Evolutionary conservation across 1,140 invertebrate species (phyloP).

Genomic region (Drosophila takahashii): DNA sequence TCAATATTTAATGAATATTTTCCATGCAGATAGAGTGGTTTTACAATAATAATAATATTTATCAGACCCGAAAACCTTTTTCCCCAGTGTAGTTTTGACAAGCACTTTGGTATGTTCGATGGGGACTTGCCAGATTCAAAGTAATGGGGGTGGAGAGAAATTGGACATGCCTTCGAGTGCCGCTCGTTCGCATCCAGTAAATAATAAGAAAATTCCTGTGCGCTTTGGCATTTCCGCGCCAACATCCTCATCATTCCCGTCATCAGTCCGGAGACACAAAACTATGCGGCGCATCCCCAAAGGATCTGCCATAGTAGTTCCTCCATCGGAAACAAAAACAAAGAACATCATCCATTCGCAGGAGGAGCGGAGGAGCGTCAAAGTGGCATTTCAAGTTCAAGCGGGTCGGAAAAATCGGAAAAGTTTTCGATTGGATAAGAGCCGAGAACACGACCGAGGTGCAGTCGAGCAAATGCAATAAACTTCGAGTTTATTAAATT

Average conservation of each 20-base stretch:
- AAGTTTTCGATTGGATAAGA: slow-evolving; percentile 48
- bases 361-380: slow-evolving; percentile 17
- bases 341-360: neutral
- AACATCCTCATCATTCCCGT: slow-evolving; percentile 37
- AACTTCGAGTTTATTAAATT: slow-evolving; percentile 81
- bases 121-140: neutral
- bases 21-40: too few species aligned
- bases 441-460: neutral
- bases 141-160: slow-evolving; percentile 15
- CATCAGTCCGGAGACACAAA: slow-evolving; percentile 34
- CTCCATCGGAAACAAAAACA: neutral
- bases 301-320: neutral
- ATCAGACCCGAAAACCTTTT: too few species aligned
- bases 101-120: slow-evolving; percentile 2
- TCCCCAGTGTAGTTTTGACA: slow-evolving; percentile 9
- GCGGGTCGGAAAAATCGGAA: slow-evolving; percentile 20
- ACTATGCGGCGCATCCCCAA: slow-evolving; percentile 51
- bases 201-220: slow-evolving; percentile 81
- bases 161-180: slow-evolving; percentile 45
- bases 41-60: too few species aligned
- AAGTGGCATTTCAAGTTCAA: slow-evolving; percentile 74
- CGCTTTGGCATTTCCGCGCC: slow-evolving; percentile 63
- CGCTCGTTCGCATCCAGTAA: slow-evolving; percentile 58
- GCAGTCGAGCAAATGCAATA: slow-evolving; percentile 75
- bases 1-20: too few species aligned